Percentiles rank a stretch among this genome's conserved stretches.
These are phyloP conservation scores for Odocoileus hemionus DNA, from an alignment of 2,113 vertebrate genomes.

Conservation along the genomic window DNA sequence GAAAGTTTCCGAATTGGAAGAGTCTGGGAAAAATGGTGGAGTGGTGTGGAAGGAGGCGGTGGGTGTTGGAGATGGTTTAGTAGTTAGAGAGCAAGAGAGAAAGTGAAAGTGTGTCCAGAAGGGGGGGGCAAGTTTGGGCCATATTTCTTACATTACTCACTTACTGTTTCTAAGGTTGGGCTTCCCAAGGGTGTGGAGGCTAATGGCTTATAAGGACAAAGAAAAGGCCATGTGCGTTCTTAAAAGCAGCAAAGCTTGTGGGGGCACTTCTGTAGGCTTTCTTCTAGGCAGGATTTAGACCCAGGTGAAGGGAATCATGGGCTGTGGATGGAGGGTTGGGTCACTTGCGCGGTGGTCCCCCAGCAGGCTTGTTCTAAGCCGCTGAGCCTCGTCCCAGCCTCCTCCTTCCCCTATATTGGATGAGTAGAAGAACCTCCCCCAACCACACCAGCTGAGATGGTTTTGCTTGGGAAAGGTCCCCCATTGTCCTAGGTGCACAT, in stretches of 20 bases:
- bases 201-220: neutral
- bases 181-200: neutral
- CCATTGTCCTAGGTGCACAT: neutral
- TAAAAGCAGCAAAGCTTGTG: neutral
- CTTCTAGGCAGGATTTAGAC: neutral
- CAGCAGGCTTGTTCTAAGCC: neutral
- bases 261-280: neutral
- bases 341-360: neutral
- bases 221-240: neutral
- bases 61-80: too few species aligned
- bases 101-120: neutral
- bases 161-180: neutral
- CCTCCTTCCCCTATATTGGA: neutral
- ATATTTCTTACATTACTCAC: neutral
- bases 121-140: accelerated
- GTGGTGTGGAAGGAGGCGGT: neutral
- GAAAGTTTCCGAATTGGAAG: too few species aligned
- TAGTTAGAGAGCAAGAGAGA: neutral
- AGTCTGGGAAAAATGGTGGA: too few species aligned
- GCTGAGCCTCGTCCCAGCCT: neutral
- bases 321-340: neutral
- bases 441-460: neutral
- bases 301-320: neutral
- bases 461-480: neutral
- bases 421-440: neutral